Percentiles rank a stretch among this genome's conserved stretches.
phyloP scores from a whole-genome alignment of 1,140 invertebrate species.

The Chelonus insularis region DNA sequence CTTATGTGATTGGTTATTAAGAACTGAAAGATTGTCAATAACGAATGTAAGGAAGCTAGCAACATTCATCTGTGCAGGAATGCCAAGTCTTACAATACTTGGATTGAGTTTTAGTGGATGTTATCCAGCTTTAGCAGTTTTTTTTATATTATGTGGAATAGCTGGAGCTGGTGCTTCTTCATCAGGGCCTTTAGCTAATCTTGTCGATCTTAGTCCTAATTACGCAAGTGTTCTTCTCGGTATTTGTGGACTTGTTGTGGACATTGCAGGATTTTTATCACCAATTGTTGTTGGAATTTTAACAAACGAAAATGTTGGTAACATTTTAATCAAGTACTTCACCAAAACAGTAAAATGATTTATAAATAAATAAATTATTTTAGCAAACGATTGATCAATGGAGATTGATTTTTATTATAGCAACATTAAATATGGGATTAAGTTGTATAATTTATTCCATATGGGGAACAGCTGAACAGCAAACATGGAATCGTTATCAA shows the following conservation, averaged over 20 bases:
- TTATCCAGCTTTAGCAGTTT: conserved; percentile 62
- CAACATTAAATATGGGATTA: conserved; percentile 58
- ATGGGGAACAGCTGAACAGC: conserved; percentile 66
- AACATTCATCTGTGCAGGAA: conserved; percentile 61
- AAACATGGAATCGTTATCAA: conserved; percentile 64
- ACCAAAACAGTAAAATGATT: background rate
- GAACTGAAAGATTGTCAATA: conserved; percentile 62
- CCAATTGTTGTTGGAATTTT: conserved; percentile 64
- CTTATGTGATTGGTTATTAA: conserved; percentile 66
- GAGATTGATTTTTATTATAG: conserved; percentile 68
- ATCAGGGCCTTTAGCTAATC: conserved; percentile 65
- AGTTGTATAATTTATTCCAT: conserved; percentile 61
- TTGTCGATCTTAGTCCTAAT: conserved; percentile 72
- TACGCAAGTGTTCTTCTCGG: conserved; percentile 69
- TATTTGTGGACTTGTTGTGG: conserved; percentile 61
- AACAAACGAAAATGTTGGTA: conserved; percentile 65
- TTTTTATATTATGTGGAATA: conserved; percentile 66
- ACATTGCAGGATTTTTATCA: conserved; percentile 64
- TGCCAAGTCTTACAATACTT: conserved; percentile 64
- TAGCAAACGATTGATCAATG: conserved; percentile 71
- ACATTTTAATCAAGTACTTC: background rate
- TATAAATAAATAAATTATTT: conserved; percentile 33
- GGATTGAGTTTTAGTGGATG: conserved; percentile 67
- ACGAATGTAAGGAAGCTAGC: conserved; percentile 69
- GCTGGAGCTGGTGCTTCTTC: conserved; percentile 68